A percentile compares a stretch with the other conserved stretches of the same genome.
These are phyloP conservation scores for Peromyscus leucopus DNA, from an alignment of 2,113 vertebrate species.

Conservation along the genomic window DNA sequence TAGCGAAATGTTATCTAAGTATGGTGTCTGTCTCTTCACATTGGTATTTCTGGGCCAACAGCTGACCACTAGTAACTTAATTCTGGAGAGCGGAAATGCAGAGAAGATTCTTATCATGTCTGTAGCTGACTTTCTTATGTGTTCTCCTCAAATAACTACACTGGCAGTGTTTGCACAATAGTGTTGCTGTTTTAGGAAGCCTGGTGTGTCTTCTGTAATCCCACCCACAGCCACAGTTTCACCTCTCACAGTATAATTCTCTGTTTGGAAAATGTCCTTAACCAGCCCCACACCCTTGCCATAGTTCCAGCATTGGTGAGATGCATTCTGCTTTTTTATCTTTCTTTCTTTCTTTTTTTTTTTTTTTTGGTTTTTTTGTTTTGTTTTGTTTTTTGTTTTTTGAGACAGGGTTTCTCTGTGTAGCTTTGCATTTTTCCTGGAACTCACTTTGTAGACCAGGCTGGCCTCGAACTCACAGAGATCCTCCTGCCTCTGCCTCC, in stretches of 20 bases:
- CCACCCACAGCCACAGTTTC: neutral
- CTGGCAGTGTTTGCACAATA: neutral
- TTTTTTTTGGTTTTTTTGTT: too few relatives aligned
- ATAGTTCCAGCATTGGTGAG: neutral
- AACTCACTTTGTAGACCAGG: too few relatives aligned
- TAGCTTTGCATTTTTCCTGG: too few relatives aligned
- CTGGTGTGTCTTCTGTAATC: neutral
- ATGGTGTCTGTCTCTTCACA: neutral
- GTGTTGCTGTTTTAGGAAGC: neutral
- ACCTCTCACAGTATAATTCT: neutral
- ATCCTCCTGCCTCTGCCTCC: too few relatives aligned
- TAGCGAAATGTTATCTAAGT: neutral
- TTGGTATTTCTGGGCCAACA: neutral
- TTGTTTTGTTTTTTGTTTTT: too few relatives aligned
- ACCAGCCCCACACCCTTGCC: neutral
- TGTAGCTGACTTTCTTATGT: neutral
- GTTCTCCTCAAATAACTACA: neutral
- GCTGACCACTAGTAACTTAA: too few relatives aligned
- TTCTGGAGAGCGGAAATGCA: neutral
- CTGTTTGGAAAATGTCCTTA: neutral
- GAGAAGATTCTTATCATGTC: neutral
- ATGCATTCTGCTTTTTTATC: neutral
- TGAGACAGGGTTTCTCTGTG: too few relatives aligned
- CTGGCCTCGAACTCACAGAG: too few relatives aligned
- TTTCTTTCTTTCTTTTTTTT: too few relatives aligned